Base-by-base conservation (phyloP, 1,140 invertebrate genomes). In the Drosophila subpulchrella region DNA sequence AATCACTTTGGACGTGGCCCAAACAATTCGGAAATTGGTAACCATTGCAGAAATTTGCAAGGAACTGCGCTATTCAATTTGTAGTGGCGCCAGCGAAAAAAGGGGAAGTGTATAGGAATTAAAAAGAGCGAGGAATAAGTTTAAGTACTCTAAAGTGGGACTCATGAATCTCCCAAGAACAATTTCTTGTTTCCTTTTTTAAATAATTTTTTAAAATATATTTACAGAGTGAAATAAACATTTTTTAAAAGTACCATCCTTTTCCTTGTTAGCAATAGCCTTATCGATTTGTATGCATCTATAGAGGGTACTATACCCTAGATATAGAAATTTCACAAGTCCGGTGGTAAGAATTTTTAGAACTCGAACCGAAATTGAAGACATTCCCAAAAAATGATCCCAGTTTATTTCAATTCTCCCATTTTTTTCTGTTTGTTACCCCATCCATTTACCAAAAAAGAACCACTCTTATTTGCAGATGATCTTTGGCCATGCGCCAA, bases 401-500 rank as follows among this genome's bases (percentile, higher is more conserved):
- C 59, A 66, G 59, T 66, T 67, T 65, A 66, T 66, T 17, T 4
- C 15, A 63, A 47, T 63, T 65, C 24, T 66, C 34, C 15, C 32
- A 20, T 38, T 50, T 59, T 34, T 15, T 27, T 50, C 38, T 2
- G 12, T 10, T 7, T 4, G 6, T 15, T 30, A 8, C 36, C 48
- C 34, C 15, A 34, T 15, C 42, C 41, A 39, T 17, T 32, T 13
- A 27, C 17, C 11, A 24, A 36, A 34, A n/a, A 47, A 47, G 57
- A 65, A 62, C 65, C 65, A 71, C 66, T 42, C 54, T 44, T 58
- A 51, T 78, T 81, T 62, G 51, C 51, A 55, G n/a, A 79, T 71
- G 71, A 80, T 79, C 72, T 70, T 65, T 70, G 82, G 54, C 67
- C 81, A 71, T 86, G 78, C 81, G 76, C 81, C 77, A 84, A 67